Base-by-base conservation (phyloP, 2,797 vertebrate species). In the Lithobates pipiens region DNA sequence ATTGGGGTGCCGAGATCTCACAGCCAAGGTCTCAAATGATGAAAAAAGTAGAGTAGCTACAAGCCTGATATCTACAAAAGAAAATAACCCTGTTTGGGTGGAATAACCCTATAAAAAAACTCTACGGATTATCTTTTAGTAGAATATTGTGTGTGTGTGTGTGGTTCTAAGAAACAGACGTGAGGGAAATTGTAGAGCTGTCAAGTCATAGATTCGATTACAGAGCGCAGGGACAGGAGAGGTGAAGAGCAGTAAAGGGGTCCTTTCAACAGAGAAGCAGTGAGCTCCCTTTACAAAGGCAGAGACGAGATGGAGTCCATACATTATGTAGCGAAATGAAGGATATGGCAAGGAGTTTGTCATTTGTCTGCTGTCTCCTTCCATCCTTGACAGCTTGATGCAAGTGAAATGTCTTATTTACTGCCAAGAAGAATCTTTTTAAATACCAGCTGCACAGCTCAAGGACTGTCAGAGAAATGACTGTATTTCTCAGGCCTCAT, bases 331-430 rank as follows among this genome's bases (percentile, higher is more conserved):
- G 93, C 88, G 89, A 86, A 23, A 85, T 93, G 91, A 92, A 93
- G 93, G 89, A 90, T 23, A 21, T 93, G 92, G 93, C 63, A 90
- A 92, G 94, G 93, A 93, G 89, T 5, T 10, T 70, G 89, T 75
- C 94, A 90, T 93, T 91, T 63, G 93, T 91, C 90, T 68, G 85
- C 89, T 89, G 89, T 90, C 92, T 78, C 36, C 90, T 91, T 72
- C 86, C 68, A 85, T 77, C 73, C 87, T 90, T 93, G 94, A 93
- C 94, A 94, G 94, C 93, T 93, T 91, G 34, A 13, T 89, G 90
- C 85, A 89, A 93, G 90, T 90, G 93, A 93, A 94, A 94, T 92
- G 91, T 94, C 94, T 93, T 91, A 90, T 92, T 94, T 92, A 93
- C 92, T 91, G 90, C 87, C 88, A 90, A 91, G 85, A 89, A 91